phyloP scores from a whole-genome alignment of 2,113 vertebrate species.

The Embiotoca jacksoni region DNA sequence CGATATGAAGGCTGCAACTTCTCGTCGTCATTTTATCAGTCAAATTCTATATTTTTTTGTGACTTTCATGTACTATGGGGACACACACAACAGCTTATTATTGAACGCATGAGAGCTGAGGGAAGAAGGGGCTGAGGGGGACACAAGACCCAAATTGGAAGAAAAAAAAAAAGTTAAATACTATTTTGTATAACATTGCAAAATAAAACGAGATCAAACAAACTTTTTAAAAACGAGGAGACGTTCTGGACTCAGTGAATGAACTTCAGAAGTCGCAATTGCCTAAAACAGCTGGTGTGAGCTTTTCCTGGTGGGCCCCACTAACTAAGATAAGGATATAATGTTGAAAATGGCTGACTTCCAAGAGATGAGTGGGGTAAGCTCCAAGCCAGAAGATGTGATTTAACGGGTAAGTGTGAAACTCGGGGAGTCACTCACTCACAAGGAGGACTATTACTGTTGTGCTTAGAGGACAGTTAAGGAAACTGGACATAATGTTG shows the following conservation, averaged over 20 bases:
- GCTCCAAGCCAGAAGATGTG: slow-evolving; percentile 68
- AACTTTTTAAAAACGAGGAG: slow-evolving; percentile 19
- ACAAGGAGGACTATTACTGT: slow-evolving; percentile 33
- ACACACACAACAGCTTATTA: slow-evolving; percentile 31
- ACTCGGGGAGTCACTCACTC: slow-evolving; percentile 60
- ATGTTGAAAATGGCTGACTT: slow-evolving; percentile 70
- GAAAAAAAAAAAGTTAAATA: background rate
- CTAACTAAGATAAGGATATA: slow-evolving; percentile 69
- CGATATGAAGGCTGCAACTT: slow-evolving; percentile 4
- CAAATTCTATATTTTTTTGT: slow-evolving; percentile 24
- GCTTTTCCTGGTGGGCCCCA: slow-evolving; percentile 63
- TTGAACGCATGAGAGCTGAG: slow-evolving; percentile 18
- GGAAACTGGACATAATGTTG: slow-evolving; percentile 49
- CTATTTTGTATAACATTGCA: slow-evolving; percentile 2
- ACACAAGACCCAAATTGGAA: slow-evolving; percentile 9
- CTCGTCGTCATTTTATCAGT: slow-evolving; percentile 18
- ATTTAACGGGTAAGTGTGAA: slow-evolving; percentile 73
- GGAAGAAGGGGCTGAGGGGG: slow-evolving; percentile 36
- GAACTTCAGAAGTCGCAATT: slow-evolving; percentile 33
- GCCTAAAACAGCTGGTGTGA: slow-evolving; percentile 48
- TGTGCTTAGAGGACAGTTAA: slow-evolving; percentile 34
- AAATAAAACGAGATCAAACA: slow-evolving; percentile 27
- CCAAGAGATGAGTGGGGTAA: slow-evolving; percentile 64
- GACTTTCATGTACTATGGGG: slow-evolving; percentile 32
- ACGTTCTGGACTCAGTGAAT: slow-evolving; percentile 5